Percentiles rank a stretch among this genome's conserved stretches.
These are phyloP conservation scores for Ia io DNA, from an alignment of 2,113 vertebrate genomes.

Conservation along the genomic window DNA sequence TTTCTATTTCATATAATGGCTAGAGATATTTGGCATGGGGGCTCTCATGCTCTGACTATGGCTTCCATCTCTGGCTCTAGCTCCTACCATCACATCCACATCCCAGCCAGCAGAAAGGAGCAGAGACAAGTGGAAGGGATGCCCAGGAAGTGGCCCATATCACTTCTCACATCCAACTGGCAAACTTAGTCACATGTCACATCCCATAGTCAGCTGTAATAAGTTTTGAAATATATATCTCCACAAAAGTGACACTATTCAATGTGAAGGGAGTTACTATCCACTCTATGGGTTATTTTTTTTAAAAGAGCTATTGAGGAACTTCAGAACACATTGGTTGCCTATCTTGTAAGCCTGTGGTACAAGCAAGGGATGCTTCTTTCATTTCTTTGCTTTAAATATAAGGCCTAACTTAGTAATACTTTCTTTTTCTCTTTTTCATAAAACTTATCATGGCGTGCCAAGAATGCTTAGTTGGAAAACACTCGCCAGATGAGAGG, in stretches of 20 bases:
- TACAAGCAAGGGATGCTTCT: background rate
- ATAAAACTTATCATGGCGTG: background rate
- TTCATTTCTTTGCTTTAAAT: constrained; percentile 23
- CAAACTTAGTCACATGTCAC: background rate
- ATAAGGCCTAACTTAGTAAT: background rate
- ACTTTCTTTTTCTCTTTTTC: background rate
- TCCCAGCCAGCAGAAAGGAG: background rate
- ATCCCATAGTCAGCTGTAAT: background rate
- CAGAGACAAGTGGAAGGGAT: background rate
- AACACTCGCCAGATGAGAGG: background rate
- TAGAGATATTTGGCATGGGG: background rate
- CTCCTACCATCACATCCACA: background rate
- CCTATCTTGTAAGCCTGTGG: background rate
- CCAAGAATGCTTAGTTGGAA: constrained; percentile 48
- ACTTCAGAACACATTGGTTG: background rate
- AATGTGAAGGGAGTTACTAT: constrained; percentile 1
- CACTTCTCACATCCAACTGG: background rate
- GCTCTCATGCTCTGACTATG: background rate
- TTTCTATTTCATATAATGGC: background rate
- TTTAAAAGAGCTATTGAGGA: background rate
- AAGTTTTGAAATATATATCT: background rate
- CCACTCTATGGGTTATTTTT: background rate
- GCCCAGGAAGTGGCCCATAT: background rate
- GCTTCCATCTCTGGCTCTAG: background rate
- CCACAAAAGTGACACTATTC: background rate